Evolutionary conservation across 2,797 vertebrate genomes (phyloP).

Genomic region (Salmo trutta): DNA sequence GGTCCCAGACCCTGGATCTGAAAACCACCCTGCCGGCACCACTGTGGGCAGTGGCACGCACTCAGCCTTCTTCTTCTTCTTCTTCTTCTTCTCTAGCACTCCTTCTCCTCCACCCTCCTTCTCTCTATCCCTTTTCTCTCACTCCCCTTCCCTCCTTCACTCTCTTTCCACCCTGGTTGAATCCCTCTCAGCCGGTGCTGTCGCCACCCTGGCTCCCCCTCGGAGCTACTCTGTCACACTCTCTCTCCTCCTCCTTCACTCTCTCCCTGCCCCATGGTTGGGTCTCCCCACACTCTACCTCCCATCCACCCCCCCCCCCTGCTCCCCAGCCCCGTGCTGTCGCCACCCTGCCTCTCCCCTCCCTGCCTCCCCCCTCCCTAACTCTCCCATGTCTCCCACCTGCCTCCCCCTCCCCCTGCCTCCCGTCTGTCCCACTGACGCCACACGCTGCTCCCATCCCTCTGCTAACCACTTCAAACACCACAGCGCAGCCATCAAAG

Average conservation of each 20-base stretch:
- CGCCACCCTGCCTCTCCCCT: no score
- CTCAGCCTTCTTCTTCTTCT: not conserved
- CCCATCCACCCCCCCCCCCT: not conserved
- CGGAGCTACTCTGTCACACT: slow-evolving; percentile 10
- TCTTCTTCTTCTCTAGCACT: slow-evolving; percentile 8
- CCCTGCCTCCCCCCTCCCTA: slow-evolving; percentile 11
- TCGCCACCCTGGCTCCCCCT: slow-evolving; percentile 58
- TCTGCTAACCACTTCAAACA: slow-evolving; percentile 85
- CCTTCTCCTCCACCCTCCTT: slow-evolving; percentile 25
- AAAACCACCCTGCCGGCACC: slow-evolving; percentile 12
- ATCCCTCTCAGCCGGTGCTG: slow-evolving; percentile 52
- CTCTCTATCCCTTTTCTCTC: not conserved
- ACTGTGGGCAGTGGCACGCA: not conserved
- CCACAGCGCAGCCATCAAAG: slow-evolving; percentile 74
- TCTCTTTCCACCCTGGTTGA: slow-evolving; percentile 22
- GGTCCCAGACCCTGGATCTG: slow-evolving; percentile 21
- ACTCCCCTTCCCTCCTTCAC: slow-evolving; percentile 18
- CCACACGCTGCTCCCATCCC: slow-evolving; percentile 79
- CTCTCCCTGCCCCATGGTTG: not conserved
- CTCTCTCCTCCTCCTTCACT: not conserved
- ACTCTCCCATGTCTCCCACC: not conserved
- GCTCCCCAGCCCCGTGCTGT: no score
- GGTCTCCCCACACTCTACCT: not conserved
- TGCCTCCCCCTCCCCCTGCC: no score
- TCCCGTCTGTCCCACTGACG: slow-evolving; percentile 77